A percentile compares a stretch with the other conserved stretches of the same genome.
phyloP scores from a whole-genome alignment of 2,797 vertebrate genomes.

The Mormyrus hasselquistii region DNA sequence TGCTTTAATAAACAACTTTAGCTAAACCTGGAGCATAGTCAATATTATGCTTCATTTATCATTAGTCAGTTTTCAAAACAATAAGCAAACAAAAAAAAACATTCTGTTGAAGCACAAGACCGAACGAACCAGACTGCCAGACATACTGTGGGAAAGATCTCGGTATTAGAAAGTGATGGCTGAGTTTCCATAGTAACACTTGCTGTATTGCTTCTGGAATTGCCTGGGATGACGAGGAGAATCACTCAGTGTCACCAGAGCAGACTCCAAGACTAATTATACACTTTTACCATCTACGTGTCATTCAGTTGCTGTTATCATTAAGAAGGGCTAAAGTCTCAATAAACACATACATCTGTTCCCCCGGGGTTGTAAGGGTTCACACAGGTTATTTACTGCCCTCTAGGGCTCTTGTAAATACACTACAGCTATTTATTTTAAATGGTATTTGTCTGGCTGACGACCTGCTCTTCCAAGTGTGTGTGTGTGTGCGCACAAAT shows the following conservation, averaged over 20 bases:
- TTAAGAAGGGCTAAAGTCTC: conserved; percentile 39
- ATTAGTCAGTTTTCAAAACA: neutral
- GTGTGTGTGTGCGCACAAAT: neutral
- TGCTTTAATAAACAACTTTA: neutral
- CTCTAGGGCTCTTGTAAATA: conserved; percentile 32
- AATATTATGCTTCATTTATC: neutral
- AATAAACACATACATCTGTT: conserved; percentile 17
- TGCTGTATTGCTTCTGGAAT: neutral
- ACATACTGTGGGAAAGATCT: neutral
- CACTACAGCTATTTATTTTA: conserved; percentile 34
- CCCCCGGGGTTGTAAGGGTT: conserved; percentile 19
- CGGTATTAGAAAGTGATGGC: neutral
- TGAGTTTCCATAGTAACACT: neutral
- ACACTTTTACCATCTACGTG: conserved; percentile 32
- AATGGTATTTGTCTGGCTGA: conserved; percentile 12
- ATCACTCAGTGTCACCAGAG: conserved; percentile 23
- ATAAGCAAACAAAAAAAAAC: neutral
- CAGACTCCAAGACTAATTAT: conserved; percentile 31
- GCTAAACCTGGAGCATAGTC: neutral
- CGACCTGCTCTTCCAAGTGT: conserved; percentile 16
- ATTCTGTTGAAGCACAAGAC: neutral
- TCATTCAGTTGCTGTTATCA: conserved; percentile 29
- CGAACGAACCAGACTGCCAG: neutral
- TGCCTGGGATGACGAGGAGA: neutral
- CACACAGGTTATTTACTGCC: conserved; percentile 22